Conservation (phyloP, 2,888 invertebrate species). For the Tenthredo mesomela region DNA sequence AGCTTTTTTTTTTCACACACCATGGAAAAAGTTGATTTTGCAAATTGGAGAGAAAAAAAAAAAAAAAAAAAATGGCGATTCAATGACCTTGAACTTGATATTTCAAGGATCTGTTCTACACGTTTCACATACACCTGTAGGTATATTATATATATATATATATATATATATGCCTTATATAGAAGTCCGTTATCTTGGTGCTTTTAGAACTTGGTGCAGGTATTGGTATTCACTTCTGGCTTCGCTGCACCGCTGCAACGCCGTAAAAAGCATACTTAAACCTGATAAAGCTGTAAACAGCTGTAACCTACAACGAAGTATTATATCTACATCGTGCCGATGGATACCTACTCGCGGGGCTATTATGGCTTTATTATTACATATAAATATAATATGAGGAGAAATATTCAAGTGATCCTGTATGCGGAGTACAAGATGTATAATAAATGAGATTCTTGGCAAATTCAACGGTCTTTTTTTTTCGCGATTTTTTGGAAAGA, state of each 20-base stretch:
- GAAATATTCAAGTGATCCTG: neutral
- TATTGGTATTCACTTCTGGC: constrained; percentile 4
- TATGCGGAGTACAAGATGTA: neutral
- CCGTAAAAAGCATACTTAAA: neutral
- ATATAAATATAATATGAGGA: neutral
- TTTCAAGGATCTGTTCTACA: neutral
- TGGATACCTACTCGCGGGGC: neutral
- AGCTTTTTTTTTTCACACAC: too few relatives aligned
- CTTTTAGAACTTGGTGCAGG: neutral
- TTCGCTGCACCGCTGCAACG: neutral
- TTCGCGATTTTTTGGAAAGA: neutral
- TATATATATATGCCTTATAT: neutral
- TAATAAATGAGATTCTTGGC: neutral
- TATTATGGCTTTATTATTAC: neutral
- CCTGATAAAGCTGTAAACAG: constrained; percentile 26
- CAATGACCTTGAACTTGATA: constrained; percentile 35
- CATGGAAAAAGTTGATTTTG: too few relatives aligned
- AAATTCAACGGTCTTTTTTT: neutral
- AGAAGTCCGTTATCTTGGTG: neutral
- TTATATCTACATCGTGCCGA: constrained; percentile 20
- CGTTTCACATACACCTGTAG: neutral
- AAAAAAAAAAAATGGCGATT: neutral
- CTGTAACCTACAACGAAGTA: neutral
- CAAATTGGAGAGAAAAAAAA: neutral
- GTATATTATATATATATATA: neutral